Base-by-base conservation (phyloP, 2,888 invertebrate genomes). In the Epinotia demarniana region DNA sequence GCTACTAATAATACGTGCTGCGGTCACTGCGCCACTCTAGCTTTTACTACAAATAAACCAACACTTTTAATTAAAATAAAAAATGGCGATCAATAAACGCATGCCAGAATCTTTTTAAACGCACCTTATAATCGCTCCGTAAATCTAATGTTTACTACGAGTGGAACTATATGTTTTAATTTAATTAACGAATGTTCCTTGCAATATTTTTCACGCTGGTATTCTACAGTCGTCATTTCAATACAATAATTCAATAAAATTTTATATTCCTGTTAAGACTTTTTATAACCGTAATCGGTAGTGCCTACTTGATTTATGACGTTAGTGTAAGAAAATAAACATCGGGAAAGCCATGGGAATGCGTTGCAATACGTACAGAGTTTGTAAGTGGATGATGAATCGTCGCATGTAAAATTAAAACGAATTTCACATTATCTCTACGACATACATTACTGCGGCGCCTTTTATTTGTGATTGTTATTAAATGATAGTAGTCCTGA, bases 401-500 rank as follows among this genome's bases (percentile, higher is more conserved):
- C 8, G 72, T 33, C 33, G 69, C 46, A 63, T 23, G 69, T 70
- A 69, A 57, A 70, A 69, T 64, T 71, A 61, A 72, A 39, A 72
- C 75, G 61, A 62, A 72, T 75, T 75, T 75, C 67, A 70, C 72
- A 67, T 61, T 67, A 75, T 75, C 60, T 61, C 75, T 72, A 72
- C 75, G 33, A 67, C 72, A 82, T 81, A 83, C 83, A 81, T 81
- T 82, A 79, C 80, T 80, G 81, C 82, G 77, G 84, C 76, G 84
- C 81, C 78, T 87, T 91, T 92, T 91, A 89, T 92, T 91, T 91
- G 86, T 86, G 86, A 91, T 90, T 91, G 89, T 88, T 90, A 88
- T 90, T 90, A 92, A 93, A 92, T 90, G 89, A 92, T 92, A 92
- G 89, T 86, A 87, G 86, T 86, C 82, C 81, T 84, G 85, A 84